phyloP scores from a whole-genome alignment of 2,888 invertebrate genomes.

The Dorcus parallelipipedus region DNA sequence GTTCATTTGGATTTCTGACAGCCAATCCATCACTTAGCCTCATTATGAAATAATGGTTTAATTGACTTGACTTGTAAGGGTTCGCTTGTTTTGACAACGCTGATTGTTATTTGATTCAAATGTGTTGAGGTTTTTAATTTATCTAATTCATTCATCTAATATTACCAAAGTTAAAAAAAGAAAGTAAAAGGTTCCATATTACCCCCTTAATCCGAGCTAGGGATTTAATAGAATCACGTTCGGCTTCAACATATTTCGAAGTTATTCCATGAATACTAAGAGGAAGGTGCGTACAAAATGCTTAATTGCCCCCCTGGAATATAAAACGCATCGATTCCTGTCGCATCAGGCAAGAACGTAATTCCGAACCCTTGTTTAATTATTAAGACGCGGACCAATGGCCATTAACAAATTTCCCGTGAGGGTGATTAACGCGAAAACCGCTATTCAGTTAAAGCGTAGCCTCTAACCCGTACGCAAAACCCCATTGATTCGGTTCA shows the following conservation, averaged over 20 bases:
- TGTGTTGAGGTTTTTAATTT: background rate
- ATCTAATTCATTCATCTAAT: too few species aligned
- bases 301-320: background rate
- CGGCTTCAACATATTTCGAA: too few species aligned
- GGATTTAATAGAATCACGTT: too few species aligned
- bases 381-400: conserved; percentile 29
- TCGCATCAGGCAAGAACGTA: background rate
- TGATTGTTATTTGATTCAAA: conserved; percentile 3
- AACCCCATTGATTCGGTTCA: conserved; percentile 4
- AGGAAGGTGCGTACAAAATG: background rate
- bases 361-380: conserved; percentile 19
- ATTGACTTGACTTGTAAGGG: conserved; percentile 27
- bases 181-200: too few species aligned
- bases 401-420: conserved; percentile 35
- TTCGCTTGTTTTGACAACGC: background rate
- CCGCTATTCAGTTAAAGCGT: conserved; percentile 24
- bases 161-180: too few species aligned
- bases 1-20: conserved; percentile 34
- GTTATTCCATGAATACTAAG: too few species aligned
- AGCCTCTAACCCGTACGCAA: conserved; percentile 16
- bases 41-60: conserved; percentile 34
- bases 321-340: too few species aligned
- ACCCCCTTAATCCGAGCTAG: too few species aligned
- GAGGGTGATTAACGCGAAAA: conserved; percentile 33
- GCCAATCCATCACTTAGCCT: conserved; percentile 35